phyloP scores from a whole-genome alignment of 2,888 invertebrate genomes.

The Eretmocerus hayati region DNA sequence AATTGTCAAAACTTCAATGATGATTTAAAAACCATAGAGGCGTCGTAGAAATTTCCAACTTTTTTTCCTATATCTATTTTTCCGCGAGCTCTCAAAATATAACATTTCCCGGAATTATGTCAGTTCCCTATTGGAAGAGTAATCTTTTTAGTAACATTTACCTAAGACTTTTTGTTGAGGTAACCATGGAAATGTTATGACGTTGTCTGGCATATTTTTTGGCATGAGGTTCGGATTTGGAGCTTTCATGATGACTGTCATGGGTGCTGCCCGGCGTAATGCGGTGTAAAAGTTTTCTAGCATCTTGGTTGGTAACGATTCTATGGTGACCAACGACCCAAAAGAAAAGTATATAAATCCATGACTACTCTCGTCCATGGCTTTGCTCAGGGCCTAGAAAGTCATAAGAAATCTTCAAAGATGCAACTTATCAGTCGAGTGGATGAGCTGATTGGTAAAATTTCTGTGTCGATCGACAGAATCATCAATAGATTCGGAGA shows the following conservation, averaged over 20 bases:
- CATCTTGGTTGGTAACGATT: constrained; percentile 29
- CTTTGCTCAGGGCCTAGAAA: constrained; percentile 32
- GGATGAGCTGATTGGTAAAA: not conserved
- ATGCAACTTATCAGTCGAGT: no score
- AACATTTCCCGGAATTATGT: no score
- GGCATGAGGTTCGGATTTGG: constrained; percentile 28
- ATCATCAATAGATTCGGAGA: not conserved
- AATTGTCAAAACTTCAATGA: no score
- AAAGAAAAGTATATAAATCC: constrained; percentile 39
- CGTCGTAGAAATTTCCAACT: no score
- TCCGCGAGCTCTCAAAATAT: no score
- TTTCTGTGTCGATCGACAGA: not conserved
- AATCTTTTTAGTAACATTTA: constrained; percentile 15
- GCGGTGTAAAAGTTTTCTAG: constrained; percentile 27
- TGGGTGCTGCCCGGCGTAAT: constrained; percentile 33
- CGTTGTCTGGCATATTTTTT: constrained; percentile 33
- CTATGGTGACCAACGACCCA: constrained; percentile 37
- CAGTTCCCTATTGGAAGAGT: not conserved
- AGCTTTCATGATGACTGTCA: constrained; percentile 34
- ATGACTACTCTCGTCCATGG: constrained; percentile 34
- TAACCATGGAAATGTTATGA: constrained; percentile 33
- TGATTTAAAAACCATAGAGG: no score
- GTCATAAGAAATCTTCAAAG: not conserved
- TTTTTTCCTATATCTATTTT: no score
- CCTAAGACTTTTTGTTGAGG: constrained; percentile 34